Conservation (phyloP, 2,113 vertebrate genomes). For the Rousettus leschenaultii region DNA sequence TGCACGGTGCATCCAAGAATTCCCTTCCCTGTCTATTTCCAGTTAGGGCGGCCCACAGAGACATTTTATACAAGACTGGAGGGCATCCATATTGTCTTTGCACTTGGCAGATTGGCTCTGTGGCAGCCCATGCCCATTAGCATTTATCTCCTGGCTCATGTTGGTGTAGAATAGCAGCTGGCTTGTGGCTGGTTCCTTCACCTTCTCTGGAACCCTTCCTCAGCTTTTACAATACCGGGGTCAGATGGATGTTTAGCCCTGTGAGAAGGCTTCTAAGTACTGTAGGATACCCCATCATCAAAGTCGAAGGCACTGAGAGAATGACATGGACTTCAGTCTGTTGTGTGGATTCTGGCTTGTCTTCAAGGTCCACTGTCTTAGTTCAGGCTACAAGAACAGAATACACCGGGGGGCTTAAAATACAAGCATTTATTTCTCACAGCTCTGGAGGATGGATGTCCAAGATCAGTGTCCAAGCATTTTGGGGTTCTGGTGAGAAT, state of each 20-base stretch:
- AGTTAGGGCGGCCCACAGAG: neutral
- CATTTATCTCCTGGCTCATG: neutral
- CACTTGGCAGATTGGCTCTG: fast-evolving
- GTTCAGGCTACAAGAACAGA: neutral
- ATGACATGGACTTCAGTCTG: neutral
- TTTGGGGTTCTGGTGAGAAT: neutral
- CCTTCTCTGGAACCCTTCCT: neutral
- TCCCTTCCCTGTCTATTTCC: neutral
- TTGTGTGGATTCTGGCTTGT: neutral
- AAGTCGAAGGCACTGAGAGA: neutral
- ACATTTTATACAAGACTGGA: neutral
- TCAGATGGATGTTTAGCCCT: neutral
- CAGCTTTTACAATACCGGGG: neutral
- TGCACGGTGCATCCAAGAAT: neutral
- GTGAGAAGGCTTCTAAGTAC: neutral
- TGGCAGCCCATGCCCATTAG: neutral
- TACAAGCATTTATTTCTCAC: neutral
- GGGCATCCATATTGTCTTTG: neutral
- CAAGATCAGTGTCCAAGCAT: neutral
- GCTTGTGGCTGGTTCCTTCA: neutral
- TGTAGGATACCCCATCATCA: neutral
- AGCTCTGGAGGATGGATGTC: neutral
- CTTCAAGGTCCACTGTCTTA: neutral
- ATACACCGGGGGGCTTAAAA: neutral
- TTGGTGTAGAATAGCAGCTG: neutral